Evolutionary conservation across 2,797 vertebrate genomes (phyloP), one percentile per base, ranked within the genome.

Genomic region (Tapirus indicus): DNA sequence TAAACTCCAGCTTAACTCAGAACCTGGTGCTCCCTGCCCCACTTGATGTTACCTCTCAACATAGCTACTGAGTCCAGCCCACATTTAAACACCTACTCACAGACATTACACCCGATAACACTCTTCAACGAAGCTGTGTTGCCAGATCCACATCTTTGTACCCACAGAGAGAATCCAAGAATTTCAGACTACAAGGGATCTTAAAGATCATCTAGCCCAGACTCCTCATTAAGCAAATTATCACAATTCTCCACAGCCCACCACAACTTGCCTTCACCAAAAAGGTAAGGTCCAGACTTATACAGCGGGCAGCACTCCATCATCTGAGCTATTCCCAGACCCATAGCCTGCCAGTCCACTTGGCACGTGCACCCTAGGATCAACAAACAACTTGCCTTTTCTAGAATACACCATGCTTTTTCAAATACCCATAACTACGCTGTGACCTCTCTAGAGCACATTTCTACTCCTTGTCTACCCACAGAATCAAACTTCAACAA

Each of bases 1-100:
- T 71, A 77, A 92, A 62, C 69, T 79, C 62, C 90, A 83, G 75
- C 68, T 94, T 88, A 60, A 62, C 72, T 88, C 41, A 60, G 74
- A 88, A 93, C 75, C 86, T 2, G 10, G 25, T 3, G 25, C 66
- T 96, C 94, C 35, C 38, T 17, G 27, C 58, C 27, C 84, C 2
- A 7, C 85, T 84, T 71, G 58, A 62, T 75, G 66, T 27, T 87
- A 87, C 90, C 75, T 97, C 95, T 93, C 86, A 95, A 95, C 88
- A 94, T 90, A 97, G 80, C 94, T 72, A 52, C n/a, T 23, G 93
- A 85, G 60, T 78, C 49, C 95, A 90, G 79, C 95, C 96, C 87
- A 95, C 95, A 86, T n/a, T 17, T 49, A 56, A 93, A 97, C 94
- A 96, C 97, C 97, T 91, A 94, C 95, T 95, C 95, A 58, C 93